Evolutionary conservation across 1,140 invertebrate species (phyloP).

Genomic region (Bursaphelenchus mucronatus): DNA sequence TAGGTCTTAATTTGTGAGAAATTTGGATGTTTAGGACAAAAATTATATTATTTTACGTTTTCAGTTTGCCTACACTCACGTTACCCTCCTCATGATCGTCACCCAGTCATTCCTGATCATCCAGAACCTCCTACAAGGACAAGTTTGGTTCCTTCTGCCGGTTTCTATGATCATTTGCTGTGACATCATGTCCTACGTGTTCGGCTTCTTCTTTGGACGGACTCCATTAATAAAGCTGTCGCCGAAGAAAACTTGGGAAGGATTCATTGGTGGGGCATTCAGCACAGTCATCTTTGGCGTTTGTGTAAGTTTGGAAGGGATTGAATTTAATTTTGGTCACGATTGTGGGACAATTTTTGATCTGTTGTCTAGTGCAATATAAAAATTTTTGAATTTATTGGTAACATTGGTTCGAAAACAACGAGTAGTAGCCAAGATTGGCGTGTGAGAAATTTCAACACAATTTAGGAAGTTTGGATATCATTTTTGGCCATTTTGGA

Average conservation of each 20-base stretch:
- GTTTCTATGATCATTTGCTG: constrained; percentile 98
- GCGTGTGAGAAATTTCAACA: too few species aligned
- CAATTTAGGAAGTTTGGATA: too few species aligned
- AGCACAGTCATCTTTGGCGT: constrained; percentile 85
- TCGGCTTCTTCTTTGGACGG: constrained; percentile 96
- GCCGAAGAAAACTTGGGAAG: constrained; percentile 94
- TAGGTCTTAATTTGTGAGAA: constrained; percentile 53
- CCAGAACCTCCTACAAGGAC: constrained; percentile 93
- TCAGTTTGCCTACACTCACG: constrained; percentile 94
- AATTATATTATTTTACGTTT: constrained; percentile 26
- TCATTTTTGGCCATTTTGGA: too few species aligned
- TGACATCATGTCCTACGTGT: constrained; percentile 98
- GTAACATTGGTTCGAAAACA: background rate
- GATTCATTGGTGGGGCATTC: constrained; percentile 92
- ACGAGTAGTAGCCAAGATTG: too few species aligned
- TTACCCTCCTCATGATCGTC: constrained; percentile 91
- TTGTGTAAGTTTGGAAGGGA: constrained; percentile 65
- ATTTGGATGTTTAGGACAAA: background rate
- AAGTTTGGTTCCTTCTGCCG: constrained; percentile 90
- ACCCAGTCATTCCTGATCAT: constrained; percentile 96
- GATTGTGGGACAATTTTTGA: constrained; percentile 14
- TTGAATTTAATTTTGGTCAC: constrained; percentile 4
- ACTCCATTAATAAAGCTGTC: constrained; percentile 96
- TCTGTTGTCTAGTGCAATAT: background rate
- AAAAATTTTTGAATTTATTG: constrained; percentile 10